Percentiles rank a stretch among this genome's conserved stretches.
Evolutionary conservation across 2,888 invertebrate genomes (phyloP).

Genomic region (Blomia tropicalis): DNA sequence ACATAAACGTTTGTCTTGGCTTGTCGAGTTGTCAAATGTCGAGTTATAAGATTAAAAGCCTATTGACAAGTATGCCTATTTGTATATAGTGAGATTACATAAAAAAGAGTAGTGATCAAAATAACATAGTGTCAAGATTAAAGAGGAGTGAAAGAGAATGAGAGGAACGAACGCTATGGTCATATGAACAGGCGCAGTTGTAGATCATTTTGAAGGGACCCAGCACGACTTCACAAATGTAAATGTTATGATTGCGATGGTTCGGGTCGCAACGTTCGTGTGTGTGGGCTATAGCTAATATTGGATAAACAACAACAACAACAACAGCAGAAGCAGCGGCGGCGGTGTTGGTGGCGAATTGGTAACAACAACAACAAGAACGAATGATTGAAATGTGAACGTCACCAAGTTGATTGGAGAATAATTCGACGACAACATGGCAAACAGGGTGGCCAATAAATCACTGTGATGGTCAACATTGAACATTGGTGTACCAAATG

Average conservation of each 20-base stretch:
- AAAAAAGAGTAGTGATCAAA: not conserved
- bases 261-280: too few species aligned
- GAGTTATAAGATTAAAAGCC: too few species aligned
- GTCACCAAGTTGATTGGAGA: not conserved
- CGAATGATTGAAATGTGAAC: not conserved
- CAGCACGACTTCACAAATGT: too few species aligned
- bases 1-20: too few species aligned
- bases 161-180: too few species aligned
- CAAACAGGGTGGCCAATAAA: slow-evolving; percentile 7
- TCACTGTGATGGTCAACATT: not conserved
- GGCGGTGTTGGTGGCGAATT: too few species aligned
- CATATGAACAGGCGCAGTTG: too few species aligned
- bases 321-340: not conserved
- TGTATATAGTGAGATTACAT: slow-evolving; percentile 15
- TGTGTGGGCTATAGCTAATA: slow-evolving; percentile 4
- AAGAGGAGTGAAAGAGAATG: not conserved
- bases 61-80: not conserved
- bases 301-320: too few species aligned
- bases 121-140: not conserved
- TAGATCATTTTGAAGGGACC: too few species aligned
- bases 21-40: too few species aligned
- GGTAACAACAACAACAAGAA: slow-evolving; percentile 2
- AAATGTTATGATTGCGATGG: not conserved
- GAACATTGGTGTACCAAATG: not conserved
- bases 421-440: not conserved